phyloP scores from a whole-genome alignment of 2,113 vertebrate genomes.

The Recurvirostra avosetta region DNA sequence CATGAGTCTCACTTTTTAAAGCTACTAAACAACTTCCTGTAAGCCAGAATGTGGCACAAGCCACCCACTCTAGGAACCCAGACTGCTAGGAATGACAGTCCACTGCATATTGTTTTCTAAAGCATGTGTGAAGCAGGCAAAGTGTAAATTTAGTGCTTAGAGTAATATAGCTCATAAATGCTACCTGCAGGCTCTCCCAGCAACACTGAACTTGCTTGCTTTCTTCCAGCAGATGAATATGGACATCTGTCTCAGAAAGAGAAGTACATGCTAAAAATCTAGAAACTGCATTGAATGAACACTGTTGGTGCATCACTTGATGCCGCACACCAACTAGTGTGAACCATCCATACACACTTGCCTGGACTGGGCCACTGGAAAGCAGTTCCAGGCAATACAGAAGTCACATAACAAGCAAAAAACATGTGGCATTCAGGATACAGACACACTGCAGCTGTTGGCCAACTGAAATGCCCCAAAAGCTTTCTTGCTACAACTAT shows the following conservation, averaged over 20 bases:
- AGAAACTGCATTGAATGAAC: background rate
- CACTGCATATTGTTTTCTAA: background rate
- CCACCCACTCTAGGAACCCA: background rate
- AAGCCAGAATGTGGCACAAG: background rate
- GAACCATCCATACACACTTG: background rate
- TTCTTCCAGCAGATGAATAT: background rate
- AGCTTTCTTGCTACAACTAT: background rate
- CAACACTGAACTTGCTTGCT: background rate
- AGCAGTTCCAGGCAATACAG: background rate
- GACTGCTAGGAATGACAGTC: background rate
- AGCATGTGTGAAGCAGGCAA: background rate
- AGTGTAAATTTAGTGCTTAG: background rate
- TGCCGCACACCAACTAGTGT: background rate
- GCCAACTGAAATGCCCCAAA: background rate
- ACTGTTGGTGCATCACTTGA: background rate
- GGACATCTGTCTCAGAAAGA: background rate
- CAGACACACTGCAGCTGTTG: background rate
- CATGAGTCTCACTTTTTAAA: background rate
- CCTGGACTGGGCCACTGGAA: background rate
- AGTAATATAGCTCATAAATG: background rate
- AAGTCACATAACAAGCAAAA: background rate
- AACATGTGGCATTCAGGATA: background rate
- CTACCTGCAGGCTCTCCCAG: background rate
- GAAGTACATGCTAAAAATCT: background rate
- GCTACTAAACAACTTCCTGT: background rate